Evolutionary conservation across 2,888 invertebrate species (phyloP).

Genomic region (Punctoribates punctum): DNA sequence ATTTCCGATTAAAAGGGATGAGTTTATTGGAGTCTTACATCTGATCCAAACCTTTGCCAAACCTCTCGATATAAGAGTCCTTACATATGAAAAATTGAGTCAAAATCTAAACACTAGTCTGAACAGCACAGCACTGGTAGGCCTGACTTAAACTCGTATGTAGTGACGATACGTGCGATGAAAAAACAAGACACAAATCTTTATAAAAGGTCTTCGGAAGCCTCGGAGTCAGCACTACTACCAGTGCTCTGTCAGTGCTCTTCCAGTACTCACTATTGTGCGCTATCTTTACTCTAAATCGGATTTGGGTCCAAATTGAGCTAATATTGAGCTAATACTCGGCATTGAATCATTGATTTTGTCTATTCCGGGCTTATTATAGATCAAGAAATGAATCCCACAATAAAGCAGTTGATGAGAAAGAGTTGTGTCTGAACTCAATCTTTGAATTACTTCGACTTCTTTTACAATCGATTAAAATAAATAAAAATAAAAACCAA

Average conservation of each 20-base stretch:
- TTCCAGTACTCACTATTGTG: background rate
- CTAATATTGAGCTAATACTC: conserved; percentile 18
- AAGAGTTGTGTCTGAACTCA: background rate
- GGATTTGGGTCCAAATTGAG: conserved; percentile 35
- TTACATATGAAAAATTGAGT: conserved; percentile 12
- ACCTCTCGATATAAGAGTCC: background rate
- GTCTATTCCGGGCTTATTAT: conserved; percentile 26
- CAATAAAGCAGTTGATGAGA: background rate
- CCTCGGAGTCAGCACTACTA: conserved; percentile 26
- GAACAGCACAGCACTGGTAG: background rate
- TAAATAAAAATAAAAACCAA: background rate
- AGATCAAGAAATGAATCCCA: background rate
- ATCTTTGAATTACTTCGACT: background rate
- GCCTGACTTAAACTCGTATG: conserved; percentile 16
- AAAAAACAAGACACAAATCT: conserved; percentile 31
- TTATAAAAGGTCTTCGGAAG: background rate
- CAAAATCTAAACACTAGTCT: background rate
- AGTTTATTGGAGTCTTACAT: conserved; percentile 19
- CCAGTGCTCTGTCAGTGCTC: conserved; percentile 2
- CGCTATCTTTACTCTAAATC: conserved; percentile 5
- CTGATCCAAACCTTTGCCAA: conserved; percentile 5
- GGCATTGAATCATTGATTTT: conserved; percentile 19
- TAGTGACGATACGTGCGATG: conserved; percentile 11
- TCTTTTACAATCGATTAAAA: background rate
- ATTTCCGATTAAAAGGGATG: conserved; percentile 26